Evolutionary conservation across 2,113 vertebrate species (phyloP), one percentile per base, ranked within the genome.

Genomic region (Ophiodon elongatus): DNA sequence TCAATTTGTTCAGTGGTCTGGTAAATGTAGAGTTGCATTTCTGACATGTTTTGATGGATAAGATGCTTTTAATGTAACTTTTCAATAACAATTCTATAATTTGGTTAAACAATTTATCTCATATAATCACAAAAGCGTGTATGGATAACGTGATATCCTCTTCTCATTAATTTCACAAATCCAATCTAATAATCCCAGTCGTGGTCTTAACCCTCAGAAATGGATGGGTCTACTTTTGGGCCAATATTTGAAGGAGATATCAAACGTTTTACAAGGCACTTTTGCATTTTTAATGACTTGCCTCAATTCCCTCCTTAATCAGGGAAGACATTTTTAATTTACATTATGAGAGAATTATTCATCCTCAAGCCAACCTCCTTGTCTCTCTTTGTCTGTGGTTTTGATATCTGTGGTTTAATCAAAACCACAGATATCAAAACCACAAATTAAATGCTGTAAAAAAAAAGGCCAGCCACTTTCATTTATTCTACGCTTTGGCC

Each of bases 251-350:
- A 71, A 89, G 4, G 14, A 57, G 45, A 82, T 72, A 68, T 88
- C 84, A 88, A 88, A 81, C 13, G 8, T 74, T 83, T 60, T 69
- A 54, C 72, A 71, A 52, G 54, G 66, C 21, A 4, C 52, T 87
- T 89, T 76, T 86, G 56, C 39, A 88, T 83, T 79, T 84, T 85
- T 84, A 80, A 92, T 87, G 74, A 78, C 59, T 62, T 41, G 47
- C 73, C 52, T 85, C 50, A 83, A 82, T 71, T 81, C 37, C 59
- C 47, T 65, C 19, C 35, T 45, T 75, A 75, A 89, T 81, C 80
- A 80, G 25, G n/a, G 29, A 62, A 54, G 54, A 31, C 4, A 56
- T 43, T 70, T 84, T 86, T 82, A 21, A 77, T 85, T 76, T 80
- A 71, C 52, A 75, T 73, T 79, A 68, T 39, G 14, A 85, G 50